phyloP scores from a whole-genome alignment of 1,140 invertebrate genomes.

The Aphidius ervi region DNA sequence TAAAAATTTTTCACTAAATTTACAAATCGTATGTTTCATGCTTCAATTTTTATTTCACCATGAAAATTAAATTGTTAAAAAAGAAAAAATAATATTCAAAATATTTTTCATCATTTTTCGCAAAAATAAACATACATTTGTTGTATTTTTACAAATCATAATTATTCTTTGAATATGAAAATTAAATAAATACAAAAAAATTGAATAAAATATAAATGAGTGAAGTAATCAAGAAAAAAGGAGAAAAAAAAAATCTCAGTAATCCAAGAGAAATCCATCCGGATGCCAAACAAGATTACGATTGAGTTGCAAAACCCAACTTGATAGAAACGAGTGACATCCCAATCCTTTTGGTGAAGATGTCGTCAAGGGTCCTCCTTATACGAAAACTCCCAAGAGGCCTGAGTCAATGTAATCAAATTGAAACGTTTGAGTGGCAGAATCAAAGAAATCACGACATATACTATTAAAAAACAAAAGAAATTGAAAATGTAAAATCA shows the following conservation, averaged over 20 bases:
- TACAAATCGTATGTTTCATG: too few relatives aligned
- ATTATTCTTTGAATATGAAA: not conserved
- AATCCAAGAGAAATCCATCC: conserved; percentile 10
- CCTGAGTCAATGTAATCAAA: conserved; percentile 18
- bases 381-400: conserved; percentile 4
- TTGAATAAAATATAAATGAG: not conserved
- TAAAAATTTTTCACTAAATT: too few relatives aligned
- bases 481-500: not conserved
- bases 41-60: too few relatives aligned
- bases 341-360: not conserved
- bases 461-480: conserved; percentile 3
- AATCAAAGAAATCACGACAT: conserved; percentile 10
- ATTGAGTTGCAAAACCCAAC: conserved; percentile 8
- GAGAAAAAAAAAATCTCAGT: conserved; percentile 6
- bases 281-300: conserved; percentile 16
- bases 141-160: not conserved
- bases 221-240: conserved; percentile 1
- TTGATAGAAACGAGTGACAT: conserved; percentile 9
- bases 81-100: too few relatives aligned
- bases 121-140: not conserved
- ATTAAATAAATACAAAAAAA: not conserved
- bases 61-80: too few relatives aligned
- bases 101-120: too few relatives aligned
- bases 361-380: not conserved
- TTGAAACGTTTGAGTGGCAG: conserved; percentile 16